Base-by-base conservation (phyloP, 2,888 invertebrate genomes). In the Macaria notata region DNA sequence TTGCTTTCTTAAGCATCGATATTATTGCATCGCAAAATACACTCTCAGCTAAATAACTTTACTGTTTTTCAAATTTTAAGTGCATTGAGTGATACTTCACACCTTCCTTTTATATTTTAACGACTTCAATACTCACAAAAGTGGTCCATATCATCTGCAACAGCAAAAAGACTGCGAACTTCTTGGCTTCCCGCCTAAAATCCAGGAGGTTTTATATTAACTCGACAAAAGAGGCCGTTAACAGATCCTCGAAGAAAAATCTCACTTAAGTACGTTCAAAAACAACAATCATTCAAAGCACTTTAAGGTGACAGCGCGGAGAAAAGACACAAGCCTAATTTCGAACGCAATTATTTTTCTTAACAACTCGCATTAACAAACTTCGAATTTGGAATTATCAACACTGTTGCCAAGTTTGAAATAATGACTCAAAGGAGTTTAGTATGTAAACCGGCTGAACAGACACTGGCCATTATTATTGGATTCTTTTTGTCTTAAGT, bases 161-260 rank as follows among this genome's bases (percentile, higher is more conserved):
- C 41, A 7, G 39, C 36, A 43, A 41, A 41, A 9, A 47, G 33
- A 49, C 29, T 54, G 30, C 4, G 4, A 41, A 19, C 31, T 8
- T 54, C 41, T 59, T 59, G 59, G 59, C 59, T 45, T 5, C 19
- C 29, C 44, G 59, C 59, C 59, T 54, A 59, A 59, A 39, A 46
- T 39, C n/a, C 51, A 59, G 51, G 54, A 55, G 48, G 54, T 48
- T 41, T 59, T 55, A 59, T 52, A 30, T 48, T 51, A 54, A 54
- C 47, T 45, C 59, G 51, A 54, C 54, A 59, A 59, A 59, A 59
- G 59, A 52, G 48, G n/a, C 36, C 51, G 54, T 54, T 49, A 59
- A 48, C 54, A 36, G 42, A 30, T 48, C 47, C 50, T 54, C 19
- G 44, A 45, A 48, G 19, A 53, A 54, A 48, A 54, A 41, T 30